phyloP scores from a whole-genome alignment of 1,140 invertebrate genomes.

The Bathynomus jamesi region DNA sequence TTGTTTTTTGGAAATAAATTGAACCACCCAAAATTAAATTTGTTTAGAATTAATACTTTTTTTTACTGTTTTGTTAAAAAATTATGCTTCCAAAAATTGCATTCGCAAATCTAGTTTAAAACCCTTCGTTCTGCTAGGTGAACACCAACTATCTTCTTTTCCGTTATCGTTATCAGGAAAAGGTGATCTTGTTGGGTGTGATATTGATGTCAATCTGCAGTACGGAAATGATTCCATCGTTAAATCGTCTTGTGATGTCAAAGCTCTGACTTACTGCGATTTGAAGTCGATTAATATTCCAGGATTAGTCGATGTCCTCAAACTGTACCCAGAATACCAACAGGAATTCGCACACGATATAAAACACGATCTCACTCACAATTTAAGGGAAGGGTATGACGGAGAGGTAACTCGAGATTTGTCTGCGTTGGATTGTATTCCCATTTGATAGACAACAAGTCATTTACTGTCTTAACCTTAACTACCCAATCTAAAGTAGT shows the following conservation, averaged over 20 bases:
- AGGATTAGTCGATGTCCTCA: slow-evolving; percentile 78
- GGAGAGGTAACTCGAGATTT: slow-evolving; percentile 54
- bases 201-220: slow-evolving; percentile 55
- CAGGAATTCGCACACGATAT: slow-evolving; percentile 88
- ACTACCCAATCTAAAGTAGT: too few relatives aligned
- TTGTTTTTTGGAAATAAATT: too few relatives aligned
- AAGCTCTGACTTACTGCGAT: slow-evolving; percentile 90
- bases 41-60: too few relatives aligned
- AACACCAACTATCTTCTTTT: too few relatives aligned
- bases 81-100: too few relatives aligned
- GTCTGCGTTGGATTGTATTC: too few relatives aligned
- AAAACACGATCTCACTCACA: slow-evolving; percentile 90
- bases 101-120: too few relatives aligned
- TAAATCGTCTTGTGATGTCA: slow-evolving; percentile 88
- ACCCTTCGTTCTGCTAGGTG: too few relatives aligned
- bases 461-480: too few relatives aligned
- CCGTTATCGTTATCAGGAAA: slow-evolving; percentile 62
- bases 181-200: slow-evolving; percentile 90
- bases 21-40: too few relatives aligned
- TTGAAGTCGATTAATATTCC: slow-evolving; percentile 87
- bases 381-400: slow-evolving; percentile 85
- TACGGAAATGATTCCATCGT: slow-evolving; percentile 63
- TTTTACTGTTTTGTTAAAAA: too few relatives aligned
- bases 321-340: slow-evolving; percentile 88
- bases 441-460: too few relatives aligned